phyloP scores from a whole-genome alignment of 2,888 invertebrate species.

The Ectemnius lituratus region DNA sequence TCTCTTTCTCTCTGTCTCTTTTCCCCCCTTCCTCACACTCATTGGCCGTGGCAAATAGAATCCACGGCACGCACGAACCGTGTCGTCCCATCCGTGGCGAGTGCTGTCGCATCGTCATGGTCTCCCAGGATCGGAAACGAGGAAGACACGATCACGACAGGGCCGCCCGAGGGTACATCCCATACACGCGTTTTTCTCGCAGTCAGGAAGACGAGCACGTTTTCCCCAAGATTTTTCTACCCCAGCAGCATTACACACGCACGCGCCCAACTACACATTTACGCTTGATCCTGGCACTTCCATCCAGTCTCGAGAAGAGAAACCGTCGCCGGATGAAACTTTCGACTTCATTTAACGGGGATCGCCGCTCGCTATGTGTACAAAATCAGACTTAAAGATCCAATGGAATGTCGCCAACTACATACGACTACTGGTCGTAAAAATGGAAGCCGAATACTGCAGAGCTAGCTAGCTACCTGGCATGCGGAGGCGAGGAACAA shows the following conservation, averaged over 20 bases:
- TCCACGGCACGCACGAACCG: too few species aligned
- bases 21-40: too few species aligned
- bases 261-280: too few species aligned
- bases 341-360: not conserved
- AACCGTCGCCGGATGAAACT: slow-evolving; percentile 4
- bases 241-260: not conserved
- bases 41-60: too few species aligned
- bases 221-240: not conserved
- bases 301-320: not conserved
- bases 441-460: not conserved
- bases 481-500: slow-evolving; percentile 2
- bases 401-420: too few species aligned
- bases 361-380: not conserved
- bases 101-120: too few species aligned
- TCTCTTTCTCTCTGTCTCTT: too few species aligned
- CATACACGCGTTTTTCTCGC: not conserved
- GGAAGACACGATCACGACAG: not conserved
- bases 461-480: not conserved
- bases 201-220: not conserved
- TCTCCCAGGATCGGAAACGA: not conserved
- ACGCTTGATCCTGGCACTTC: not conserved
- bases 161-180: not conserved
- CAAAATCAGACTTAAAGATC: too few species aligned
- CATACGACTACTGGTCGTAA: not conserved
- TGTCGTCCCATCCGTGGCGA: too few species aligned